Percentiles rank a stretch among this genome's conserved stretches.
Evolutionary conservation across 2,797 vertebrate genomes (phyloP).

Genomic region (Huso huso): DNA sequence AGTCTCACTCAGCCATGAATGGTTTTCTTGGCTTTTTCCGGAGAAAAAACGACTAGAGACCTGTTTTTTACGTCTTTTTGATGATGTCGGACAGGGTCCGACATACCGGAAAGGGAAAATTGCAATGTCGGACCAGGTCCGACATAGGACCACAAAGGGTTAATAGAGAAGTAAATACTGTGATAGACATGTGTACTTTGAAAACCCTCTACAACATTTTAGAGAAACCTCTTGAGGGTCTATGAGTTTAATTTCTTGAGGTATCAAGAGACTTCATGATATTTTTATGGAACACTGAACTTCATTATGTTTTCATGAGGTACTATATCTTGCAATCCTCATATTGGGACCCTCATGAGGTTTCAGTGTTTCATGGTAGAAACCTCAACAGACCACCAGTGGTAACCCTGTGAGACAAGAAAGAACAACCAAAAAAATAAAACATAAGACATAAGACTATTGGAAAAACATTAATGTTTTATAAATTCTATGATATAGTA

Average conservation of each 20-base stretch:
- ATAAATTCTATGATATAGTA: no score
- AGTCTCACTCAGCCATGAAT: no score
- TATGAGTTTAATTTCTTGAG: conserved; percentile 52
- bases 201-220: conserved; percentile 26
- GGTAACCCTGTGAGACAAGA: conserved; percentile 31
- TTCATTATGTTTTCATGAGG: conserved; percentile 69
- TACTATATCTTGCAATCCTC: conserved; percentile 29
- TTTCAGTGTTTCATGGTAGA: conserved; percentile 13
- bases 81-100: no score
- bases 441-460: neutral
- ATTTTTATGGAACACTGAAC: conserved; percentile 58
- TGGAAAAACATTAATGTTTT: neutral
- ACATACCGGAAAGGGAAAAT: no score
- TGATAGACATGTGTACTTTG: neutral
- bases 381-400: conserved; percentile 25
- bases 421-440: conserved; percentile 2
- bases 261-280: conserved; percentile 54
- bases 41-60: no score
- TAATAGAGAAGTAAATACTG: conserved; percentile 12
- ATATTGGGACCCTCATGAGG: conserved; percentile 33
- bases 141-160: no score
- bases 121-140: no score
- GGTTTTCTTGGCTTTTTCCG: no score
- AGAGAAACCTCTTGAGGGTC: conserved; percentile 46
- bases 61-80: no score